phyloP scores from a whole-genome alignment of 2,797 vertebrate species.

The Centropyge bicolor region DNA sequence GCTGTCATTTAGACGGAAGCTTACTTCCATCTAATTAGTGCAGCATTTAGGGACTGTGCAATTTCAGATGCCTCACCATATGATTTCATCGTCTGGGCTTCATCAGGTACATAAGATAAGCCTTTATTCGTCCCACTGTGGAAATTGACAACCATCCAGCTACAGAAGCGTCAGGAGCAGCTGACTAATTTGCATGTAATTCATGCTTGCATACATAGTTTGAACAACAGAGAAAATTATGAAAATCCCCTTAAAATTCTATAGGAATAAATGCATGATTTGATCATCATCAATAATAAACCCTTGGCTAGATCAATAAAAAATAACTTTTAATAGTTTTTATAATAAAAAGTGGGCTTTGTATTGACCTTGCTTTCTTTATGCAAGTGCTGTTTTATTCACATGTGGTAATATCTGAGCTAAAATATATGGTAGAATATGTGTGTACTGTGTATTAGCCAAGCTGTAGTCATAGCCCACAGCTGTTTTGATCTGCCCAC shows the following conservation, averaged over 20 bases:
- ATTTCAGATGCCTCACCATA: constrained; percentile 37
- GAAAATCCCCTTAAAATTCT: constrained; percentile 38
- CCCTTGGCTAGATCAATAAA: neutral
- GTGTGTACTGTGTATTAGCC: constrained; percentile 5
- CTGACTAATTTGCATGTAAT: constrained; percentile 45
- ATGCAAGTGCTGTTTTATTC: neutral
- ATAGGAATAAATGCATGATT: constrained; percentile 12
- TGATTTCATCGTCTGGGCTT: constrained; percentile 47
- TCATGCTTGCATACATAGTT: constrained; percentile 27
- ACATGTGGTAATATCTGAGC: neutral
- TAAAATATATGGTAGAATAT: neutral
- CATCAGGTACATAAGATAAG: constrained; percentile 31
- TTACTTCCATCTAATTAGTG: constrained; percentile 35
- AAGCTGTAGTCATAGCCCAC: neutral
- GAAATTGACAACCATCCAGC: no score
- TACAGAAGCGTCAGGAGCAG: constrained; percentile 45
- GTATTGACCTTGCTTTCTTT: neutral
- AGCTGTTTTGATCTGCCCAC: constrained; percentile 54
- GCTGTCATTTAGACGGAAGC: constrained; percentile 31
- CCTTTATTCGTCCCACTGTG: no score
- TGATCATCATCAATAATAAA: constrained; percentile 15
- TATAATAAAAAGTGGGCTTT: neutral
- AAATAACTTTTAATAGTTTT: constrained; percentile 3
- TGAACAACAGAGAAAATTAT: constrained; percentile 40
- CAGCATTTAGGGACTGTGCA: constrained; percentile 24